Conservation (phyloP, 1,140 invertebrate genomes). For the Formica selysi region DNA sequence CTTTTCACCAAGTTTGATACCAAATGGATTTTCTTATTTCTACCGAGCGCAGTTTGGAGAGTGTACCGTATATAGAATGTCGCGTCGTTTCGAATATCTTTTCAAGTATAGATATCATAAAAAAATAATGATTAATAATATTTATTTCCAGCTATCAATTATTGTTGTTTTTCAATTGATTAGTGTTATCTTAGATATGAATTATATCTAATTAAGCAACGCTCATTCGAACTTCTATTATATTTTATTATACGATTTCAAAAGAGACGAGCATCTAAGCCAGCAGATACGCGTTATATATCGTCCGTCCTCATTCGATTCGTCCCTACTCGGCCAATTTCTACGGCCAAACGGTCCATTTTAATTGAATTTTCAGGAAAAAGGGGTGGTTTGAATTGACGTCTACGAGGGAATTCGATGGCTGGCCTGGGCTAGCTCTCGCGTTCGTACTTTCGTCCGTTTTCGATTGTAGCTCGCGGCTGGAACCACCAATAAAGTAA, state of each 20-base stretch:
- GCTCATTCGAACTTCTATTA: neutral
- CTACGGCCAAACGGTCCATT: conserved; percentile 73
- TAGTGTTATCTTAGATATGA: neutral
- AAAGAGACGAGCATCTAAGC: neutral
- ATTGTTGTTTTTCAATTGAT: neutral
- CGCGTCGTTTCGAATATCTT: too few species aligned
- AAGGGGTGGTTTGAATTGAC: conserved; percentile 71
- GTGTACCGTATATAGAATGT: neutral
- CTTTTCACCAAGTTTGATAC: conserved; percentile 58
- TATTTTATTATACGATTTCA: neutral
- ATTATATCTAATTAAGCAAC: neutral
- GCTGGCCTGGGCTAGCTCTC: conserved; percentile 56
- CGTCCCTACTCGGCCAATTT: conserved; percentile 64
- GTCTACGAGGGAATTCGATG: conserved; percentile 62
- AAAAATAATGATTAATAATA: neutral
- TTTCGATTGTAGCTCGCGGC: conserved; percentile 66
- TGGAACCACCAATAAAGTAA: conserved; percentile 73
- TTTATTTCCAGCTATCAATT: neutral
- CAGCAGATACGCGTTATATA: conserved; percentile 21
- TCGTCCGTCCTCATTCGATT: conserved; percentile 53
- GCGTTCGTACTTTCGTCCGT: conserved; percentile 47
- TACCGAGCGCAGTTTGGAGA: neutral
- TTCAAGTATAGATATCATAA: too few species aligned
- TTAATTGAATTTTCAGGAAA: conserved; percentile 80
- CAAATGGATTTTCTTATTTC: conserved; percentile 70